Base-by-base conservation (phyloP, 2,113 vertebrate species). In the Desmodus rotundus region DNA sequence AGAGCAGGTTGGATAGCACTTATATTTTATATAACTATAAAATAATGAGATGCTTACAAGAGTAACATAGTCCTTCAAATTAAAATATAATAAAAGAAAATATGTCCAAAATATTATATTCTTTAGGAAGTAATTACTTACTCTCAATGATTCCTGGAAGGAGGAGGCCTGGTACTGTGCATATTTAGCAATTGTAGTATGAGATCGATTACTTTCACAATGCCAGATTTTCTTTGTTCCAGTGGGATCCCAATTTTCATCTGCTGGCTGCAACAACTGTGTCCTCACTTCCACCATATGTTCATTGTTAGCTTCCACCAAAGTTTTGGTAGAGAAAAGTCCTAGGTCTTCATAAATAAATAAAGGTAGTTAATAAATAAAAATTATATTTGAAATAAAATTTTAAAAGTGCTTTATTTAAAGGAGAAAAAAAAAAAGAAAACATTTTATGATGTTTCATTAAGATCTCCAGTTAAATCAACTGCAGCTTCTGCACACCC, bases 81-180 rank as follows among this genome's bases (percentile, higher is more conserved):
- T 45, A 70, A 78, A 85, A 68, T 56, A 67, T 17, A 73, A 77
- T 31, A 80, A 82, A 63, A 43, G 61, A 85, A 81, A 74, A 10
- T 31, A 87, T 36, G 36, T 89, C 67, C 17, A 94, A 83, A 96
- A 92, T 47, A 65, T 93, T 92, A 89, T 84, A 67, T 43, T 82
- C 2, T 1, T 87, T 43, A 4, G 67, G 5, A 0, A 96, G 38
- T n/a, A 95, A 38, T 24, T 54, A 98, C 99, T 99, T 96, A 99
- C 99, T 98, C 99, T 98, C 95, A 99, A 98, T 50, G 99, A 99
- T 98, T 99, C 99, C 98, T 99, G 99, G 98, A 99, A 99, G 94
- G 99, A 99, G 26, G 99, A 99, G 56, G 99, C 99, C 98, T 99
- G 99, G 98, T 99, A 99, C 97, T 99, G 99, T 97, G 99, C 99